These are phyloP conservation scores for Pollenia angustigena DNA, from an alignment of 2,888 invertebrate species.

Conservation along the genomic window DNA sequence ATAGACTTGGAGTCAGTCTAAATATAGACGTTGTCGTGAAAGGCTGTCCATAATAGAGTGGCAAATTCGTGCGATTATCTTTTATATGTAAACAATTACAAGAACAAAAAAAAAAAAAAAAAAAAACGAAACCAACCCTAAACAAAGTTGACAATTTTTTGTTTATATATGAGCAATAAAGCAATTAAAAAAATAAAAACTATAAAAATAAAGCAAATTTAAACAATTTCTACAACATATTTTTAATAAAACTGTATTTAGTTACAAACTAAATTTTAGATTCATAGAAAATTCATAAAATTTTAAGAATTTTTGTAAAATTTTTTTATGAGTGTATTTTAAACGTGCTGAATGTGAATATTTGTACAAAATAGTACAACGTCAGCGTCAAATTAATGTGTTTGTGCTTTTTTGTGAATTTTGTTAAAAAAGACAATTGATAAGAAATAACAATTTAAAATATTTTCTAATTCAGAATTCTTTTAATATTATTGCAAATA, in stretches of 20 bases:
- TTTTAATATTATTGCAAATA: neutral
- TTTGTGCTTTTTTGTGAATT: neutral
- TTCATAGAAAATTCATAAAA: neutral
- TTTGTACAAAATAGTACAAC: slow-evolving; percentile 6
- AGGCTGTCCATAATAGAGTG: slow-evolving; percentile 71
- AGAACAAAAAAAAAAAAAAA: no score
- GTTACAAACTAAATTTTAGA: neutral
- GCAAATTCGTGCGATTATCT: neutral
- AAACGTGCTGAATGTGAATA: neutral
- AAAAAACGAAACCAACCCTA: neutral
- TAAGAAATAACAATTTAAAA: slow-evolving; percentile 46
- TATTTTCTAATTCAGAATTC: slow-evolving; percentile 10
- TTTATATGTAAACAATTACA: neutral
- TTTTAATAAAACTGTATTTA: neutral
- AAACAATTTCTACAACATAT: neutral
- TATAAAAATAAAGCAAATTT: neutral
- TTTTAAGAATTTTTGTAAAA: slow-evolving; percentile 12
- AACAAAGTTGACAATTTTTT: slow-evolving; percentile 44
- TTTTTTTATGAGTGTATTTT: slow-evolving; percentile 28
- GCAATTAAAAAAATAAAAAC: slow-evolving; percentile 2
- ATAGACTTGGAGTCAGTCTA: slow-evolving; percentile 77
- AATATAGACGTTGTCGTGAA: slow-evolving; percentile 77
- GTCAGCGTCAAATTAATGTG: slow-evolving; percentile 44
- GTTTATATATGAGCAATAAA: slow-evolving; percentile 1
- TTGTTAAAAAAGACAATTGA: slow-evolving; percentile 36